Percentiles rank a stretch among this genome's conserved stretches.
These are phyloP conservation scores for Myotis pilosus DNA, from an alignment of 2,797 vertebrate genomes.

Conservation along the genomic window DNA sequence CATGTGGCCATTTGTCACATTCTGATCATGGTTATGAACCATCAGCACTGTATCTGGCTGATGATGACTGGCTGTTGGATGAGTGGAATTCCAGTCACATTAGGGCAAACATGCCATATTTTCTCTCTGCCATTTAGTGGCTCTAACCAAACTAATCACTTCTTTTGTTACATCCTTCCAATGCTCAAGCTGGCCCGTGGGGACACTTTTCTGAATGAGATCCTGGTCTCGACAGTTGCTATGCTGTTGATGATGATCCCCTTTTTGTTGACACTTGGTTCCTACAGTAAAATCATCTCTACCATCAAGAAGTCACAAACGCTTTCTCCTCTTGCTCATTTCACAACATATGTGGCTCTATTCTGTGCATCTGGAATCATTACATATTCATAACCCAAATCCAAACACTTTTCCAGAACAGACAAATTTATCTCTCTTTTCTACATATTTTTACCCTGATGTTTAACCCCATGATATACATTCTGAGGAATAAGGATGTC, in stretches of 20 bases:
- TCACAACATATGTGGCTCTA: conserved; percentile 20
- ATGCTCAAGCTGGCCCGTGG: background rate
- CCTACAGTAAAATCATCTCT: conserved; percentile 44
- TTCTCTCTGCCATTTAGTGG: conserved; percentile 22
- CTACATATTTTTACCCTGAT: conserved; percentile 6
- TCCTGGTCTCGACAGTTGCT: background rate
- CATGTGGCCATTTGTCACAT: conserved; percentile 39
- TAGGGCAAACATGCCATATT: background rate
- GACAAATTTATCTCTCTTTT: conserved; percentile 54
- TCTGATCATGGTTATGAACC: background rate
- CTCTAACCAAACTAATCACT: background rate
- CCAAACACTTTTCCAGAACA: background rate
- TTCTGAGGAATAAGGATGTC: conserved; percentile 48
- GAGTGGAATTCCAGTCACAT: background rate
- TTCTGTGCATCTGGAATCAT: background rate
- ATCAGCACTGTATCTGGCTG: background rate
- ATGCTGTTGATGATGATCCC: background rate
- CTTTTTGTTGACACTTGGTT: background rate
- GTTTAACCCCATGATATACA: conserved; percentile 55
- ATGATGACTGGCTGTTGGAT: background rate
- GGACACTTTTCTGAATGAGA: background rate
- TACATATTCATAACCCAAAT: conserved; percentile 17
- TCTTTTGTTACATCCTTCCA: conserved; percentile 10
- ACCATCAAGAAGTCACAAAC: background rate
- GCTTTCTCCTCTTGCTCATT: conserved; percentile 57